Evolutionary conservation across 1,140 invertebrate genomes (phyloP).

Genomic region (Drosophila arawakana): DNA sequence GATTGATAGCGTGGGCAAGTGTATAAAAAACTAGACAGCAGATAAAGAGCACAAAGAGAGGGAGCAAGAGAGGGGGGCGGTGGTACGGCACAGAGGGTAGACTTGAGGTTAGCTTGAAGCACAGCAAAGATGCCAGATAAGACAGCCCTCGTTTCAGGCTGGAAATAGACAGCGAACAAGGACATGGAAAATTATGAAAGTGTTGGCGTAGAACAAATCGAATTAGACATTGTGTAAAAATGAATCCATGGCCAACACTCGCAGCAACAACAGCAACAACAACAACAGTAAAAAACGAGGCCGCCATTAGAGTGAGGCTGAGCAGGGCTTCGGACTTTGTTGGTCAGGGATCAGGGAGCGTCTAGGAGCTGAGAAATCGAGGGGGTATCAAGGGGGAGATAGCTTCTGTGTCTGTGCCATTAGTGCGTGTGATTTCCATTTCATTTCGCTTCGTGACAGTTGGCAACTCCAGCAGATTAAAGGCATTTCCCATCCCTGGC

Average conservation of each 20-base stretch:
- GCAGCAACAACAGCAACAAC: neutral
- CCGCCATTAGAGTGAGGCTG: constrained; percentile 22
- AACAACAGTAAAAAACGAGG: constrained; percentile 25
- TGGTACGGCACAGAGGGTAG: constrained; percentile 9
- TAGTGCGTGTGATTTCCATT: constrained; percentile 83
- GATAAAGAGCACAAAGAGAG: constrained; percentile 31
- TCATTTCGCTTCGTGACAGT: constrained; percentile 83
- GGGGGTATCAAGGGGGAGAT: neutral
- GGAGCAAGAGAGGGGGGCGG: constrained; percentile 12
- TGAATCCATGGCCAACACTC: constrained; percentile 45
- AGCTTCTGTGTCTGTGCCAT: constrained; percentile 53
- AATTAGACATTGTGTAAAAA: constrained; percentile 76
- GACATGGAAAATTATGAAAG: constrained; percentile 80
- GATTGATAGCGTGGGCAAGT: constrained; percentile 74
- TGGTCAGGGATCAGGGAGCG: neutral
- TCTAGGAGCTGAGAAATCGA: neutral
- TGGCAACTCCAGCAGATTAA: constrained; percentile 83
- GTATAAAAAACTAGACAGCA: constrained; percentile 51
- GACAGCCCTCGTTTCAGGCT: constrained; percentile 45
- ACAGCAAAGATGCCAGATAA: constrained; percentile 73
- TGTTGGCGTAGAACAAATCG: constrained; percentile 83
- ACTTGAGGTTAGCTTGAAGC: constrained; percentile 68
- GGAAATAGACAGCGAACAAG: constrained; percentile 48
- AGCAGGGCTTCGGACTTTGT: neutral
- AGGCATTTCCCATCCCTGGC: constrained; percentile 77